Base-by-base conservation (phyloP, 2,888 invertebrate species). In the Dasypolia templi region DNA sequence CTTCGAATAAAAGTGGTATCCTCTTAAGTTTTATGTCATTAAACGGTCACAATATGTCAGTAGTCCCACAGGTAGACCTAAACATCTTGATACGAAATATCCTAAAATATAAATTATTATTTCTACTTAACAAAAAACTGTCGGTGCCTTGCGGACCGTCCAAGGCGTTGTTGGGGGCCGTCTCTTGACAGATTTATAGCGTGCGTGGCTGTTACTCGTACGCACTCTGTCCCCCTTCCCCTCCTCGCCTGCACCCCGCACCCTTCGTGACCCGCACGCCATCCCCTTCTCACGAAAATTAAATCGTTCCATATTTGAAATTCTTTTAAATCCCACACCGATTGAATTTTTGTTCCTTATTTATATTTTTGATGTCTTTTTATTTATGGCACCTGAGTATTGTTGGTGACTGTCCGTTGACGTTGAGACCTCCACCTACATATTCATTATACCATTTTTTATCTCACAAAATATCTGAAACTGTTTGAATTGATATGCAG, bases 101-200 rank as follows among this genome's bases (percentile, higher is more conserved):
- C 69, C 39, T 79, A 77, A 85, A 79, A 85, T 87, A 85, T 64
- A 82, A 83, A 83, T 85, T 82, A 84, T 82, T 75, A 87, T 85
- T 39, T 86, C 80, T 84, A 86, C 78, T 83, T 85, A 77, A 83
- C 82, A 86, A 89, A 87, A 89, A 86, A 79, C 75, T 77, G 76
- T 75, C 71, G 86, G 89, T 91, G 84, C 82, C 88, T 90, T 92
- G 92, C 91, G 89, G 89, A 92, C 92, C 88, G 91, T 92, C 90
- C 92, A 89, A 91, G 91, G 89, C 91, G 91, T 93, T 91, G 92
- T 91, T 89, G 92, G 92, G 92, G 93, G 93, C 91, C 90, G 89
- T 86, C 89, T 88, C 89, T 86, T 95, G 95, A 94, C 94, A 95
- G 95, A 95, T 95, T 95, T 95, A 95, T 93, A 87, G 93, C 93